Conservation (phyloP, 2,113 vertebrate species). For the Bagarius yarrelli region DNA sequence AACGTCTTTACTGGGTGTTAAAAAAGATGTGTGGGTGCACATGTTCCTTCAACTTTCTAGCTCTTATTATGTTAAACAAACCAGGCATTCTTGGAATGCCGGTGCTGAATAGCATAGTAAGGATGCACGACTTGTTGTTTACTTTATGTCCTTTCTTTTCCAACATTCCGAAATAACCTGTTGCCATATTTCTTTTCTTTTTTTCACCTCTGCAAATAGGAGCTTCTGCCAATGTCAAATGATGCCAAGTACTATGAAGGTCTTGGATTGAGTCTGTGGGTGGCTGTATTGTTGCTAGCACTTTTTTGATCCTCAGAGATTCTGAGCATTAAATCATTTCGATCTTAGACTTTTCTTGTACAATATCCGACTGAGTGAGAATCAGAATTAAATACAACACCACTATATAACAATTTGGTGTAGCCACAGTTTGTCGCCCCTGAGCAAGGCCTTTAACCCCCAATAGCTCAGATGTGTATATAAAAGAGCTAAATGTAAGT, state of each 20-base stretch:
- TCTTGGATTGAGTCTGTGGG: conserved; percentile 21
- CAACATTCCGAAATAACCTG: background rate
- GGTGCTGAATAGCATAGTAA: background rate
- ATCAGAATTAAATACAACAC: background rate
- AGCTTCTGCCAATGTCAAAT: conserved; percentile 7
- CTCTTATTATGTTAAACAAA: conserved; percentile 11
- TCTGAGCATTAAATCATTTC: background rate
- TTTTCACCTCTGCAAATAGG: background rate
- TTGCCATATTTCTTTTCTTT: background rate
- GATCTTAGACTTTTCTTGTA: background rate
- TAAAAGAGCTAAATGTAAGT: too few relatives aligned
- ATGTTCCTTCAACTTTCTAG: background rate
- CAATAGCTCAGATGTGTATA: too few relatives aligned
- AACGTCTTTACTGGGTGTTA: background rate
- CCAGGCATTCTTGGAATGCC: background rate
- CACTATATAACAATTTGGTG: background rate
- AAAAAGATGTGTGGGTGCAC: too few relatives aligned
- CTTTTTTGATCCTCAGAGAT: background rate
- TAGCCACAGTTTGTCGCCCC: background rate
- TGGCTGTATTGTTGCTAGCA: background rate
- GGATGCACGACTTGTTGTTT: conserved; percentile 1
- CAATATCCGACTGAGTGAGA: background rate
- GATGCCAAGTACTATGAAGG: conserved; percentile 2
- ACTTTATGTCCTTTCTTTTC: background rate
- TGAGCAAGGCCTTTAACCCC: background rate